Base-by-base conservation (phyloP, 2,797 vertebrate species). In the Rhabdophis nuchalis region DNA sequence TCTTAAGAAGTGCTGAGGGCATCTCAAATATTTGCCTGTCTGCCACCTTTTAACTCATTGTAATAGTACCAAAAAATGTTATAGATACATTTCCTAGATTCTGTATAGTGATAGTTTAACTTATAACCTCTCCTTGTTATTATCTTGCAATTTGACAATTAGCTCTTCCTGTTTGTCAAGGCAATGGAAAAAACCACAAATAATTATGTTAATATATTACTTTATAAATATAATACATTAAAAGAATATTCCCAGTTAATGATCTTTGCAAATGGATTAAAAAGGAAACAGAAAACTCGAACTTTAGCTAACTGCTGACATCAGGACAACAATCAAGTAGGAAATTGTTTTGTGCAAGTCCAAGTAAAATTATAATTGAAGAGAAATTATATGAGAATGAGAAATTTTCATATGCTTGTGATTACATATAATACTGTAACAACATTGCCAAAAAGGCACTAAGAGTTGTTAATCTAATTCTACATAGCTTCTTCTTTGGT, bases 191-290 rank as follows among this genome's bases (percentile, higher is more conserved):
- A 92, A 61, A 57, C 46, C 85, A 88, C 82, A 82, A 85, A 91
- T 52, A 94, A 27, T 85, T 77, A 46, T 16, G 86, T 93, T 94
- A 94, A 95, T 1, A 0, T 91, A 53, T 92, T 93, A 87, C 92
- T 92, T 91, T 27, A 64, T 3, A 46, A 90, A 77, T 94, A 82
- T 94, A 92, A 41, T 64, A 41, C 89, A 90, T 61, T 90, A 94
- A 92, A 93, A 94, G 58, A 4, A 0, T 2, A 36, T 88, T 85
- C 58, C 68, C 90, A 61, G n/a, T 60, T 3, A 93, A 46, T 89
- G n/a, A 90, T 54, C 72, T 60, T 94, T 53, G 68, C 57, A 91
- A 18, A 12, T 11, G 52, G 20, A 77, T 91, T 13, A 32, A 56
- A 86, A 46, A 72, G 91, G 53, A 29, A 93, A 82, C 4, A 41